These are phyloP conservation scores for Drosophila truncata DNA, from an alignment of 1,140 invertebrate genomes.

Conservation along the genomic window DNA sequence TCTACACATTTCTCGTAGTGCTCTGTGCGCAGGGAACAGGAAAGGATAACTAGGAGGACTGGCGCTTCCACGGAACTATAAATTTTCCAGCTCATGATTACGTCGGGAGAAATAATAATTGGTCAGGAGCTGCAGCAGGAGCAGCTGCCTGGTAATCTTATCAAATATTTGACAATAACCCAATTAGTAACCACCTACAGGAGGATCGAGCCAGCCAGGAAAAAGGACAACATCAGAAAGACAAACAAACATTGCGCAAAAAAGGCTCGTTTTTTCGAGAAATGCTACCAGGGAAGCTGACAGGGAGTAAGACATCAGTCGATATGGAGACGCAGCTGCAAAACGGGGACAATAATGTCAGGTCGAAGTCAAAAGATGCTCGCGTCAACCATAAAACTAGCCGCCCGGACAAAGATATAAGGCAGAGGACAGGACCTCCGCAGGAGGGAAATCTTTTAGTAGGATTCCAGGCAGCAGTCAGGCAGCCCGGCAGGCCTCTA, in stretches of 20 bases:
- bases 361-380: constrained; percentile 63
- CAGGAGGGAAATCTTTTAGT: constrained; percentile 45
- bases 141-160: constrained; percentile 74
- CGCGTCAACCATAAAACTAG: constrained; percentile 74
- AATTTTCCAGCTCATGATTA: constrained; percentile 61
- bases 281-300: constrained; percentile 80
- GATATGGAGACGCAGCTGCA: constrained; percentile 62
- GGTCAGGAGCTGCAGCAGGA: constrained; percentile 28
- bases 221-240: constrained; percentile 25
- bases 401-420: constrained; percentile 57
- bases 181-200: constrained; percentile 83
- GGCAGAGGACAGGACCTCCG: constrained; percentile 58
- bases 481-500: constrained; percentile 61
- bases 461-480: constrained; percentile 18
- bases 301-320: constrained; percentile 68
- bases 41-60: constrained; percentile 61
- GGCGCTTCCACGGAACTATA: constrained; percentile 72
- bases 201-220: constrained; percentile 19
- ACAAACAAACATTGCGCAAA: constrained; percentile 73
- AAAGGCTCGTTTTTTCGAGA: constrained; percentile 42
- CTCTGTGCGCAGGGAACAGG: constrained; percentile 29
- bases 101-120: constrained; percentile 47
- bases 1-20: constrained; percentile 2
- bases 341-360: constrained; percentile 61
- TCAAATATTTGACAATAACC: constrained; percentile 81